Evolutionary conservation across 2,888 invertebrate species (phyloP).

Genomic region (Drosophila melanosoma): DNA sequence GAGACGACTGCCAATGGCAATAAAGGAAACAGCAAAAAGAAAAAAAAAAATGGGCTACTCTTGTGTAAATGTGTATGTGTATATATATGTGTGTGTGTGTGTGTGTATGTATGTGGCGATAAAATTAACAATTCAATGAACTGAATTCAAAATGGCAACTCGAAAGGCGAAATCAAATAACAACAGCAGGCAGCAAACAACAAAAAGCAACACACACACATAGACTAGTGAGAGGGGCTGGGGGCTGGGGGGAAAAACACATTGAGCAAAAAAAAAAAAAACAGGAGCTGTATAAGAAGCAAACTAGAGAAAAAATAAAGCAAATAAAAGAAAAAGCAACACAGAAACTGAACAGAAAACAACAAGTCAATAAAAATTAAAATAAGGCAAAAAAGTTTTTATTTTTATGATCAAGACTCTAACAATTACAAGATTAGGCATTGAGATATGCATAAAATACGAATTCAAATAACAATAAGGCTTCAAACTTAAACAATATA

Average conservation of each 20-base stretch:
- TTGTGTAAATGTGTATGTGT: constrained; percentile 2
- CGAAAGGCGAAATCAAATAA: constrained; percentile 74
- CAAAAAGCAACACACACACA: constrained; percentile 25
- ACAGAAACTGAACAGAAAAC: constrained; percentile 37
- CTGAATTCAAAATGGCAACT: constrained; percentile 79
- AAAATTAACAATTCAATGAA: constrained; percentile 80
- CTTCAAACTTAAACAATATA: constrained; percentile 14
- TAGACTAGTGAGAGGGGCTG: constrained; percentile 1
- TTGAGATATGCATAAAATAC: constrained; percentile 18
- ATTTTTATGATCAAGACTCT: constrained; percentile 61
- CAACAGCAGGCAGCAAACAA: constrained; percentile 44
- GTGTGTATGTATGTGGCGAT: constrained; percentile 54
- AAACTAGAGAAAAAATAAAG: constrained; percentile 8
- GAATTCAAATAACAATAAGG: constrained; percentile 24
- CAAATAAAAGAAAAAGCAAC: constrained; percentile 3
- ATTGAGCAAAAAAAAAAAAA: constrained; percentile 53
- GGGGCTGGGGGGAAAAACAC: background rate
- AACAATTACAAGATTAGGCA: constrained; percentile 53
- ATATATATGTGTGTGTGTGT: constrained; percentile 15
- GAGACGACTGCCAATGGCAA: constrained; percentile 65
- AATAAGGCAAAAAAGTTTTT: constrained; percentile 68
- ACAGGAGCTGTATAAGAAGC: constrained; percentile 9
- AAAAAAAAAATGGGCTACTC: constrained; percentile 5
- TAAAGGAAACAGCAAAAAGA: constrained; percentile 53
- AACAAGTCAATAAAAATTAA: constrained; percentile 73